Conservation (phyloP, 2,888 invertebrate genomes). For the Euspilapteryx auroguttella region DNA sequence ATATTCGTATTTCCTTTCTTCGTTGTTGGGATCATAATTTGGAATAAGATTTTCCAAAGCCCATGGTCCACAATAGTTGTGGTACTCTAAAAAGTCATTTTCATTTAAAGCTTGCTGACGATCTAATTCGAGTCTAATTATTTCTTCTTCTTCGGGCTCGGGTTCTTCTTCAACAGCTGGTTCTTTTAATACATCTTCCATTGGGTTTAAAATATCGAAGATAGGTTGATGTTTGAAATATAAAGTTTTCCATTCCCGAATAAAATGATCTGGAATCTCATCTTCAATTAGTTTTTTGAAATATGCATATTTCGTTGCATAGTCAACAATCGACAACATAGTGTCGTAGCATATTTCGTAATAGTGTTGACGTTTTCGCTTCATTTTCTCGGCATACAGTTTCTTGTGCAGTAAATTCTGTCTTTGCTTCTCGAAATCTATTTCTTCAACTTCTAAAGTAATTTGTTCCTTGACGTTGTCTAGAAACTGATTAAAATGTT, state of each 20-base stretch:
- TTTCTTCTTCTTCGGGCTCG: constrained; percentile 31
- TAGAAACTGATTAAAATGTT: constrained; percentile 42
- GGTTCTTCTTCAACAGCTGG: constrained; percentile 17
- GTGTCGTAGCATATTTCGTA: constrained; percentile 54
- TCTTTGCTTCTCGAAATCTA: constrained; percentile 53
- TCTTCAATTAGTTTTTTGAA: constrained; percentile 36
- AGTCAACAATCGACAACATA: constrained; percentile 55
- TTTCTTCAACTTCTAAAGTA: constrained; percentile 44
- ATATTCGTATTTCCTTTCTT: constrained; percentile 40
- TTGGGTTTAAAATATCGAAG: constrained; percentile 42
- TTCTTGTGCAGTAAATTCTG: constrained; percentile 51
- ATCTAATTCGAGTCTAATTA: constrained; percentile 43
- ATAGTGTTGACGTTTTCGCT: constrained; percentile 42
- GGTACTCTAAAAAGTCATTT: constrained; percentile 59
- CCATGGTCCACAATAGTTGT: constrained; percentile 57
- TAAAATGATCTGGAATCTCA: constrained; percentile 43
- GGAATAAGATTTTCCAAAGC: constrained; percentile 36
- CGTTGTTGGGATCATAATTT: constrained; percentile 34
- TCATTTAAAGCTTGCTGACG: constrained; percentile 57
- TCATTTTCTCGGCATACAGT: constrained; percentile 56
- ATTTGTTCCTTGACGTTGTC: constrained; percentile 41
- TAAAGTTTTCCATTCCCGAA: constrained; percentile 58
- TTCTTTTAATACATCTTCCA: constrained; percentile 30
- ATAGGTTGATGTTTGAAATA: constrained; percentile 59
- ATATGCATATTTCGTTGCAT: constrained; percentile 52